phyloP scores from a whole-genome alignment of 2,113 vertebrate species.

The Balaeniceps rex region DNA sequence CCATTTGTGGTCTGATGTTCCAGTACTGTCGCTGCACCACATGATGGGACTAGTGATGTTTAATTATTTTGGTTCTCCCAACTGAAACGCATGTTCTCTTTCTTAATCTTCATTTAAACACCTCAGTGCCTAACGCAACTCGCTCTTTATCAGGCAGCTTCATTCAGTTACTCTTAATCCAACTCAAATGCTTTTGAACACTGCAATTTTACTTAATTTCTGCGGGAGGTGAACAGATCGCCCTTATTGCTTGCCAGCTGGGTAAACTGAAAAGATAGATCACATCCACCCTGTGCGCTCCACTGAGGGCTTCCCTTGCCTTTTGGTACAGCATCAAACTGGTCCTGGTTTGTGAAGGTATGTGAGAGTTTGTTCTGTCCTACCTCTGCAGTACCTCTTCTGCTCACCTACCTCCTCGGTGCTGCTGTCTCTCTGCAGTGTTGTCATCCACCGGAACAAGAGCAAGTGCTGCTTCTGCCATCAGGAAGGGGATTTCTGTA shows the following conservation, averaged over 20 bases:
- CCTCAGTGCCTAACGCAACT: neutral
- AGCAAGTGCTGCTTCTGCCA: neutral
- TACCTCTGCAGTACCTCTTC: neutral
- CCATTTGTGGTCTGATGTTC: neutral
- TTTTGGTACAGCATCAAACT: neutral
- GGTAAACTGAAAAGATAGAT: neutral
- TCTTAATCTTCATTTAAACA: neutral
- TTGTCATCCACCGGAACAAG: neutral
- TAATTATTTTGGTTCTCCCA: neutral
- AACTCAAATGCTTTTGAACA: neutral
- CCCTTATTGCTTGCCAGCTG: neutral
- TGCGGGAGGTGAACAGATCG: neutral
- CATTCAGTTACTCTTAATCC: neutral
- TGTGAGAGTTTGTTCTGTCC: accelerated
- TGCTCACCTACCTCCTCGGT: neutral
- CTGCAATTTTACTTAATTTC: neutral
- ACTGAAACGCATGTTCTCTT: neutral
- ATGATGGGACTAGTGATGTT: neutral
- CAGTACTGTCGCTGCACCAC: neutral
- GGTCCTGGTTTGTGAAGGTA: neutral
- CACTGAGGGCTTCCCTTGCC: neutral
- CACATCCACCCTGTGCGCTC: neutral
- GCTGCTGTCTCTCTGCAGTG: neutral
- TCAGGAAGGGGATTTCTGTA: neutral
- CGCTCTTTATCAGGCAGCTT: neutral